Evolutionary conservation across 35 echinoderm and acorn worm genomes (phyloP), one percentile per base, ranked within the genome.

Genomic region (Diadema setosum): DNA sequence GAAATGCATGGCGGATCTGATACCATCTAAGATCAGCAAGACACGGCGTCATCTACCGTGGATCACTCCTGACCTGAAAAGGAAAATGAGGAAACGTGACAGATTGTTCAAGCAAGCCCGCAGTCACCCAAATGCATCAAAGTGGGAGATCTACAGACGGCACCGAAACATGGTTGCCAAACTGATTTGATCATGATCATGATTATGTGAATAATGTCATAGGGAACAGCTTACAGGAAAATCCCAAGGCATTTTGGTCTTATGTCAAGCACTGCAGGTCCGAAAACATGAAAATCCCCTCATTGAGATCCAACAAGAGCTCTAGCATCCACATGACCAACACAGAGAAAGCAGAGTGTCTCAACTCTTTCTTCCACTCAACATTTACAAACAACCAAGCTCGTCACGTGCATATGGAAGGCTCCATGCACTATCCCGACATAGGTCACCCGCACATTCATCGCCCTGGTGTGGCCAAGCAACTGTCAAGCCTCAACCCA

Each of bases 171-270:
- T 34, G 20, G 65, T 87, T 58, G 29, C 65, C n/a, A 81, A 78
- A 87, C 5, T 87, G 3, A 43, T 87, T 20, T 43, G 27, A 31
- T 20, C 75, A 23, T 2, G 61, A 87, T 80, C 17, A 81, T 26
- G 35, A 80, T 36, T 87, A 87, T 40, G 39, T 87, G 12, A 87
- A 87, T 45, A 80, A 61, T 23, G 52, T 90, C 37, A 70, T 90
- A 39, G 88, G 88, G 20, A 40, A 18, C 14, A 82, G 69, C 25
- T 23, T 90, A 15, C 52, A 25, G 4, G 88, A 90, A 18, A 90
- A 83, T 26, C 88, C 80, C 32, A 90, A 90, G 42, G 45, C 56
- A 12, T 90, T 90, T 42, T 83, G 83, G 89, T 49, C 82, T 24
- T 85, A 2, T 58, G 67, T 91, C 9, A 42, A 58, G 20, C 78